Conservation (phyloP, 2,888 invertebrate species). For the Drosophila eohydei region DNA sequence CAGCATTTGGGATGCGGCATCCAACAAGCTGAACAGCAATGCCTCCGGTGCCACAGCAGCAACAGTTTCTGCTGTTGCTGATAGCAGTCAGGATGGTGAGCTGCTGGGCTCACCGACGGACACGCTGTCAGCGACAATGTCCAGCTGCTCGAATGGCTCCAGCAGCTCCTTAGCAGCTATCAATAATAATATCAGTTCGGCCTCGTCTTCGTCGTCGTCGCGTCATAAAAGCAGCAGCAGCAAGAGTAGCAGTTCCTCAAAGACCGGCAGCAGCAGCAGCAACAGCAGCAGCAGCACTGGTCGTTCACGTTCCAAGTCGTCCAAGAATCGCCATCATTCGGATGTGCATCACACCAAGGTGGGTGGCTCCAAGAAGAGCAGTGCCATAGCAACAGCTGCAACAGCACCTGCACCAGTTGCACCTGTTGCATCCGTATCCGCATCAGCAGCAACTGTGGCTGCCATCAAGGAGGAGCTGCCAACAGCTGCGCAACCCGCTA, state of each 20-base stretch:
- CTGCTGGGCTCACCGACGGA: slow-evolving; percentile 64
- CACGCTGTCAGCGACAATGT: slow-evolving; percentile 55
- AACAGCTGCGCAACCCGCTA: slow-evolving; percentile 21
- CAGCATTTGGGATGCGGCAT: slow-evolving; percentile 71
- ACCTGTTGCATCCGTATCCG: slow-evolving; percentile 8
- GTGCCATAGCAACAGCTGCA: slow-evolving; percentile 40
- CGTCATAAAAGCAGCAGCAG: slow-evolving; percentile 85
- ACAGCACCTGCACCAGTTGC: slow-evolving; percentile 17
- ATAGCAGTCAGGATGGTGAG: slow-evolving; percentile 64
- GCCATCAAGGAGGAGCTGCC: slow-evolving; percentile 44
- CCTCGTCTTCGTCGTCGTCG: slow-evolving; percentile 61
- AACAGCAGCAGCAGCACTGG: slow-evolving; percentile 67
- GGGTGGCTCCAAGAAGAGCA: slow-evolving; percentile 58
- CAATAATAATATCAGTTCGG: slow-evolving; percentile 61
- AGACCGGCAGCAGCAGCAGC: slow-evolving; percentile 76
- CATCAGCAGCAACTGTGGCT: slow-evolving; percentile 16
- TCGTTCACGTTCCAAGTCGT: slow-evolving; percentile 78
- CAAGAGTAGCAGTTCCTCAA: slow-evolving; percentile 71
- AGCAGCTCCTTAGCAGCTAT: slow-evolving; percentile 84
- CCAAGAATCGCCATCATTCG: slow-evolving; percentile 72
- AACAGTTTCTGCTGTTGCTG: slow-evolving; percentile 23
- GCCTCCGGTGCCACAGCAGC: slow-evolving; percentile 6
- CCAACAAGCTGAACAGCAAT: slow-evolving; percentile 61
- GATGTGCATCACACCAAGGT: slow-evolving; percentile 60
- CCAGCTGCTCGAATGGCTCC: slow-evolving; percentile 68